phyloP scores from a whole-genome alignment of 1,140 invertebrate genomes.

The Leptonema lineaticorne region DNA sequence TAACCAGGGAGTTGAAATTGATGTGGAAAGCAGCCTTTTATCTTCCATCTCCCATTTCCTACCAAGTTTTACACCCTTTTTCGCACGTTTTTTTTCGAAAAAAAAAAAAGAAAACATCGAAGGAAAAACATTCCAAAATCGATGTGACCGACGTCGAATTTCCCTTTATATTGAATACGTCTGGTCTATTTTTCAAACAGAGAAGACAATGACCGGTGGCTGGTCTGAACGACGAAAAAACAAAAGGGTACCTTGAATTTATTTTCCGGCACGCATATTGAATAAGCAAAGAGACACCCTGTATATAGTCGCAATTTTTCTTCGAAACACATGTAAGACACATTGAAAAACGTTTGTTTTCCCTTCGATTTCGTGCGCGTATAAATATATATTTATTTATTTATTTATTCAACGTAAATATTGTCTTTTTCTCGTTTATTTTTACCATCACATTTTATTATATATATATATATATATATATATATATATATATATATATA shows the following conservation, averaged over 20 bases:
- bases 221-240: background rate
- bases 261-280: constrained; percentile 7
- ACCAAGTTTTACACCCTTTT: too few species aligned
- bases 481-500: too few species aligned
- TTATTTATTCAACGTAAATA: too few species aligned
- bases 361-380: too few species aligned
- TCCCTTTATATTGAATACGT: constrained; percentile 2
- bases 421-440: too few species aligned
- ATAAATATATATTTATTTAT: too few species aligned
- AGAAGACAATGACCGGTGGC: background rate
- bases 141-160: background rate
- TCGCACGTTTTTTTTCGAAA: too few species aligned
- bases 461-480: too few species aligned
- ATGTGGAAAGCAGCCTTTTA: too few species aligned
- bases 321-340: background rate
- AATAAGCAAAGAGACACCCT: constrained; percentile 6
- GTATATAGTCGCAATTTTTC: constrained; percentile 3
- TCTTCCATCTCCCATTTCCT: too few species aligned
- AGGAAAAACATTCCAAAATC: background rate
- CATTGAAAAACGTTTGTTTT: background rate
- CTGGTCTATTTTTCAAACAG: constrained; percentile 2
- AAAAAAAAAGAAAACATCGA: too few species aligned
- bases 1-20: background rate
- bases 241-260: constrained; percentile 3
- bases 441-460: too few species aligned